Base-by-base conservation (phyloP, 1,140 invertebrate genomes). In the Pseudomyrmex cubaensis region DNA sequence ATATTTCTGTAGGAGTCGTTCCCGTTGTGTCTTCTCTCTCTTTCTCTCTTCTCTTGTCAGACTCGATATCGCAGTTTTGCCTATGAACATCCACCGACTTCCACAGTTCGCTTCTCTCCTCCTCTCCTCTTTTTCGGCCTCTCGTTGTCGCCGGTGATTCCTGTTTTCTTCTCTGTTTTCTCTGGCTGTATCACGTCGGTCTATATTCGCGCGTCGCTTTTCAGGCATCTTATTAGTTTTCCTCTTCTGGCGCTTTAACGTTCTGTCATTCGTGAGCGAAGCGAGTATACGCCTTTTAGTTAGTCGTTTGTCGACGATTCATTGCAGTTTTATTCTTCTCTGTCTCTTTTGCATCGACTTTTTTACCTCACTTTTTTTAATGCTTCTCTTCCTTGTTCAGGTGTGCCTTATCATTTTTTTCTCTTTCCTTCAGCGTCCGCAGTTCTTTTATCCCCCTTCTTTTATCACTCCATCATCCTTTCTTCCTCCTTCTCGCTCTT, bases 391-490 rank as follows among this genome's bases (percentile, higher is more conserved):
- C 13, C 15, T 25, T 70, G 17, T 9, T 70, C 22, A 56, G 8
- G 25, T 15, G 54, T 54, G 35, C 35, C 20, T 8, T 69, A 8
- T n/a, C 12, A n/a, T 25, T 17, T 25, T 20, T 22, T 5, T 74
- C 35, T 46, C 22, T 44, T 62, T 46, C 5, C 15, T 74, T 63
- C 35, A 35, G 35, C 35, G 35, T 44, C 56, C 25, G 7, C 12
- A n/a, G 20, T 13, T 4, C 4, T 52, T 52, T 62, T 15, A 15
- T 2, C 12, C 66, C 44, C 13, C 48, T 48, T 22, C 48, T 54
- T 22, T 80, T 77, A 46, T 35, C 67, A 62, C 2, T 66, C 66
- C 57, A 56, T 85, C 66, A 57, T 48, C 20, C 50, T 57, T 72
- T 61, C 61, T 62, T 84, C 73, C 15, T 74, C 57, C 12, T 44